phyloP scores from a whole-genome alignment of 1,140 invertebrate species.

The Zaprionus inermis region DNA sequence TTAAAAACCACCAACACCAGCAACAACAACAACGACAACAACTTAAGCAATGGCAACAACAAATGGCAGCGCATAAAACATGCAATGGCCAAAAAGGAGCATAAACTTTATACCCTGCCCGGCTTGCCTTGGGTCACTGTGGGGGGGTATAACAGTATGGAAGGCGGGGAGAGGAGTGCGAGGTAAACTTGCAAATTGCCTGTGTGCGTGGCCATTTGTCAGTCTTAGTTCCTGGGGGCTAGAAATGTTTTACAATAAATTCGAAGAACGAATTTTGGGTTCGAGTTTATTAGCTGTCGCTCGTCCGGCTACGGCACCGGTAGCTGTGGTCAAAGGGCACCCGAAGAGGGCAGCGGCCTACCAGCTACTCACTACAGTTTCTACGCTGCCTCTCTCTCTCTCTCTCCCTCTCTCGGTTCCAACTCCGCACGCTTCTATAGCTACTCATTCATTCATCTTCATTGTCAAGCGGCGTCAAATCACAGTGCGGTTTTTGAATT shows the following conservation, averaged over 20 bases:
- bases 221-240: slow-evolving; percentile 62
- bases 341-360: slow-evolving; percentile 22
- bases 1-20: slow-evolving; percentile 57
- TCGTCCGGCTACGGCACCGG: slow-evolving; percentile 14
- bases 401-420: not conserved
- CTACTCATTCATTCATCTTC: slow-evolving; percentile 60
- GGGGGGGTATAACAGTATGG: no score
- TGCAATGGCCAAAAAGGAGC: slow-evolving; percentile 41
- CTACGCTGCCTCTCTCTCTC: not conserved
- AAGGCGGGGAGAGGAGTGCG: not conserved
- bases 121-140: slow-evolving; percentile 2
- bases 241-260: slow-evolving; percentile 77
- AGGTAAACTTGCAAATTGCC: slow-evolving; percentile 63
- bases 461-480: slow-evolving; percentile 62
- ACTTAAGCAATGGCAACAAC: slow-evolving; percentile 32
- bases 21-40: slow-evolving; percentile 25
- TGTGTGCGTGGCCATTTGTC: slow-evolving; percentile 74
- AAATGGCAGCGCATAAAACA: slow-evolving; percentile 51
- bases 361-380: not conserved
- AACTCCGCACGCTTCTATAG: slow-evolving; percentile 1
- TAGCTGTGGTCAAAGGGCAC: slow-evolving; percentile 71
- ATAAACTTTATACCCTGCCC: slow-evolving; percentile 36
- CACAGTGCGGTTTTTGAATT: slow-evolving; percentile 56
- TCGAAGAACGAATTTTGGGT: slow-evolving; percentile 65
- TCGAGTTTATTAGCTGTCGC: slow-evolving; percentile 73